phyloP scores from a whole-genome alignment of 1,140 invertebrate species.

The Hyphantria cunea region DNA sequence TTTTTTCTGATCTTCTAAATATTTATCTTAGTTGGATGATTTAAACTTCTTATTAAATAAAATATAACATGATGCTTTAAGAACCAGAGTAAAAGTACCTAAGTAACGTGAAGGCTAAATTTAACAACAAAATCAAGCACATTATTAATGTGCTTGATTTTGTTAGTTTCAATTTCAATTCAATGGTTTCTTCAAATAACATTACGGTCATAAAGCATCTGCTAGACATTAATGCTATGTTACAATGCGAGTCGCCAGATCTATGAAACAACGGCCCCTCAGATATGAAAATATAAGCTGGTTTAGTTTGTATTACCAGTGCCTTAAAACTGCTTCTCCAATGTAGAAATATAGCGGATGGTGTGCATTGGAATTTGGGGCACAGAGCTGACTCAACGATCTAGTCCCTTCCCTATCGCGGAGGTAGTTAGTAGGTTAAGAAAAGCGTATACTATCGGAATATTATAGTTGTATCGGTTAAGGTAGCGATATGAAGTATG shows the following conservation, averaged over 20 bases:
- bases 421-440: slow-evolving; percentile 44
- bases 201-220: slow-evolving; percentile 57
- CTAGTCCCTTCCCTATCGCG: slow-evolving; percentile 68
- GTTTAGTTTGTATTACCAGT: slow-evolving; percentile 39
- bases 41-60: too few relatives aligned
- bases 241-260: slow-evolving; percentile 47
- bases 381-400: slow-evolving; percentile 76
- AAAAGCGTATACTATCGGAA: slow-evolving; percentile 14
- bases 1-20: too few relatives aligned
- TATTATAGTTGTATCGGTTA: too few relatives aligned
- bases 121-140: too few relatives aligned
- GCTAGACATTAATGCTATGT: slow-evolving; percentile 59
- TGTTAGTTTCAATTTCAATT: too few relatives aligned
- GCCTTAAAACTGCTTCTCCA: slow-evolving; percentile 46
- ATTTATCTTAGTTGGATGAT: too few relatives aligned
- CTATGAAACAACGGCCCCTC: slow-evolving; percentile 68
- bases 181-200: slow-evolving; percentile 15
- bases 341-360: slow-evolving; percentile 56
- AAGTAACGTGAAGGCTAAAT: too few relatives aligned
- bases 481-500: too few relatives aligned
- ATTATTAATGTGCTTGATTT: too few relatives aligned
- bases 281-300: slow-evolving; percentile 37
- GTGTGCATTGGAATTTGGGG: slow-evolving; percentile 75
- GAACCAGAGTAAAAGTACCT: too few relatives aligned
- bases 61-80: too few relatives aligned